phyloP scores from a whole-genome alignment of 2,888 invertebrate genomes.

The Platycheirus rosarum region DNA sequence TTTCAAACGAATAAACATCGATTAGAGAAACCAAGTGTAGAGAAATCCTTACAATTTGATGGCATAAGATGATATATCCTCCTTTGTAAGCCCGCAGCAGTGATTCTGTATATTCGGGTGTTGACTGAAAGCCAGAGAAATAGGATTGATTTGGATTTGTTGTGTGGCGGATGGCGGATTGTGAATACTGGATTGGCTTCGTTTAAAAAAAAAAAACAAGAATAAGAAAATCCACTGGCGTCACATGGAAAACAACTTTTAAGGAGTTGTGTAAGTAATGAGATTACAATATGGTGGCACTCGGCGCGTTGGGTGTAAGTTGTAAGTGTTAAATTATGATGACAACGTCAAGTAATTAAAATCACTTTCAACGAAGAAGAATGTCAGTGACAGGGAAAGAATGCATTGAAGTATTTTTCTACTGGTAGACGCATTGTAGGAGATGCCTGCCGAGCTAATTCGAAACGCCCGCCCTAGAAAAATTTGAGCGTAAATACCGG shows the following conservation, averaged over 20 bases:
- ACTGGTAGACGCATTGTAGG: no score
- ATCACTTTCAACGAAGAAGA: background rate
- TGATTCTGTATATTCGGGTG: constrained; percentile 1
- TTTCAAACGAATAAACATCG: constrained; percentile 67
- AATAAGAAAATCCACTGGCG: constrained; percentile 15
- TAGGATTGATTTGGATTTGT: constrained; percentile 31
- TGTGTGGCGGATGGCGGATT: background rate
- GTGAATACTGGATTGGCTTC: constrained; percentile 17
- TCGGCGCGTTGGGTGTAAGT: background rate
- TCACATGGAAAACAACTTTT: background rate
- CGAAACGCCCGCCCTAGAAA: no score
- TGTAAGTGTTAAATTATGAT: background rate
- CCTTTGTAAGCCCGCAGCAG: background rate
- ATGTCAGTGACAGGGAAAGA: no score
- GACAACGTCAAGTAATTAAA: background rate
- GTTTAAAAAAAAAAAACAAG: constrained; percentile 19
- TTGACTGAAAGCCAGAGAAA: constrained; percentile 2
- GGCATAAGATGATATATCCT: constrained; percentile 39
- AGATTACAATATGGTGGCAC: background rate
- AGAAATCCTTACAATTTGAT: constrained; percentile 58
- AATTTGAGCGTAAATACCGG: no score
- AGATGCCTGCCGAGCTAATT: no score
- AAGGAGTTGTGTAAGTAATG: background rate
- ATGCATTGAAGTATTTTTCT: no score
- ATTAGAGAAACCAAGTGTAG: constrained; percentile 63